Percentiles rank a stretch among this genome's conserved stretches.
These are phyloP conservation scores for Liopterus haemorrhoidalis DNA, from an alignment of 2,888 invertebrate species.

Conservation along the genomic window DNA sequence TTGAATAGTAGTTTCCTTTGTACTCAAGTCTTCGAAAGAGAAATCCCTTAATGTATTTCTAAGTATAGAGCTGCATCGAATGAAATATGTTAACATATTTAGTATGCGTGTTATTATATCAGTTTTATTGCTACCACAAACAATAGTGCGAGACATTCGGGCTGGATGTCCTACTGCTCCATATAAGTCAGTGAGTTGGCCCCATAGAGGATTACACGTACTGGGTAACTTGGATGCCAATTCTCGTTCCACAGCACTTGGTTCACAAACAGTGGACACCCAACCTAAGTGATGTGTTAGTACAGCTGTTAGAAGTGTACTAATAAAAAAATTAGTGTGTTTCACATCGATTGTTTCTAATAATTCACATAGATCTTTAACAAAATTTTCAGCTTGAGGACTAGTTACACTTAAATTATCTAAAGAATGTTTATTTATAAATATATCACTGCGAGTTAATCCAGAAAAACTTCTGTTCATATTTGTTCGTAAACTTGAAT, in stretches of 20 bases:
- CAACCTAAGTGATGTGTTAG: constrained; percentile 87
- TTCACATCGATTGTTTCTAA: constrained; percentile 72
- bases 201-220: constrained; percentile 86
- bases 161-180: constrained; percentile 78
- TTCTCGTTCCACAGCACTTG: constrained; percentile 43
- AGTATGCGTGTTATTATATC: constrained; percentile 67
- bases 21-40: constrained; percentile 31
- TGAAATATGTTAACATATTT: constrained; percentile 77
- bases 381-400: constrained; percentile 46
- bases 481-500: constrained; percentile 2
- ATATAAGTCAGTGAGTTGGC: constrained; percentile 78
- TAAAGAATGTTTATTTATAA: constrained; percentile 5
- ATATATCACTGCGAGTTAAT: constrained; percentile 8
- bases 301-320: constrained; percentile 80
- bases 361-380: constrained; percentile 58
- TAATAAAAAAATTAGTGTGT: constrained; percentile 84
- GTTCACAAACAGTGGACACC: constrained; percentile 67
- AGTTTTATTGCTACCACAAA: constrained; percentile 62
- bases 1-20: not conserved
- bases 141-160: constrained; percentile 71
- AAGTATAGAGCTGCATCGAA: constrained; percentile 68
- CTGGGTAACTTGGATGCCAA: constrained; percentile 54
- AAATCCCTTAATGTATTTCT: constrained; percentile 48
- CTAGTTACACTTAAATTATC: constrained; percentile 27
- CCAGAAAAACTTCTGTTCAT: constrained; percentile 9